Conservation (phyloP, 2,797 vertebrate genomes). For the Falco columbarius region DNA sequence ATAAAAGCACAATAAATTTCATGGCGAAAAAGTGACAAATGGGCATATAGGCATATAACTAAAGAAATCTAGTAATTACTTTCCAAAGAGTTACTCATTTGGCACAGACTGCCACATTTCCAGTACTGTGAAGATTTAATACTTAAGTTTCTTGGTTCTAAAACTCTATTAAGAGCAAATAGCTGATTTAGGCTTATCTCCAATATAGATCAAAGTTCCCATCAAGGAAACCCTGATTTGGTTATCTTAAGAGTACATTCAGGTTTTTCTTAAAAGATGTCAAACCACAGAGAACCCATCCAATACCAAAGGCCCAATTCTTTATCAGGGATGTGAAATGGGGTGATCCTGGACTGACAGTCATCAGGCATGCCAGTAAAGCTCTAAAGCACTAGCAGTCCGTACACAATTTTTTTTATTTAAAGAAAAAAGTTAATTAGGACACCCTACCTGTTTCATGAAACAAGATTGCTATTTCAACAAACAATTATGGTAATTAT, state of each 20-base stretch:
- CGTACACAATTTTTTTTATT: not conserved
- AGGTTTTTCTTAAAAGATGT: not conserved
- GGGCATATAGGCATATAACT: not conserved
- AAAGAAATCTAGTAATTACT: not conserved
- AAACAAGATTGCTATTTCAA: not conserved
- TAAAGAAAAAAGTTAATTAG: not conserved
- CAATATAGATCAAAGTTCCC: accelerated
- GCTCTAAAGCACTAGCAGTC: not conserved
- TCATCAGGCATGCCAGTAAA: not conserved
- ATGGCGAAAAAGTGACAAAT: not conserved
- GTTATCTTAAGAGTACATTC: not conserved
- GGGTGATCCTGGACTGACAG: not conserved
- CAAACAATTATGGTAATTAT: not conserved
- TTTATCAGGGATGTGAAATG: not conserved
- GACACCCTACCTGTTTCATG: not conserved
- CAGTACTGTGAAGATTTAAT: not conserved
- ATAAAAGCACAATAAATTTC: not conserved
- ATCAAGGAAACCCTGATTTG: not conserved
- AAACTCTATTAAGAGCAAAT: not conserved
- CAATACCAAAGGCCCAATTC: not conserved
- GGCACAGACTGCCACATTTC: not conserved
- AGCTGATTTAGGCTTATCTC: not conserved
- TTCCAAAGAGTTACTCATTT: not conserved
- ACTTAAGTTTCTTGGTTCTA: not conserved
- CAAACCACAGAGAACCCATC: not conserved